phyloP scores from a whole-genome alignment of 2,888 invertebrate species.

The Amiota minor region DNA sequence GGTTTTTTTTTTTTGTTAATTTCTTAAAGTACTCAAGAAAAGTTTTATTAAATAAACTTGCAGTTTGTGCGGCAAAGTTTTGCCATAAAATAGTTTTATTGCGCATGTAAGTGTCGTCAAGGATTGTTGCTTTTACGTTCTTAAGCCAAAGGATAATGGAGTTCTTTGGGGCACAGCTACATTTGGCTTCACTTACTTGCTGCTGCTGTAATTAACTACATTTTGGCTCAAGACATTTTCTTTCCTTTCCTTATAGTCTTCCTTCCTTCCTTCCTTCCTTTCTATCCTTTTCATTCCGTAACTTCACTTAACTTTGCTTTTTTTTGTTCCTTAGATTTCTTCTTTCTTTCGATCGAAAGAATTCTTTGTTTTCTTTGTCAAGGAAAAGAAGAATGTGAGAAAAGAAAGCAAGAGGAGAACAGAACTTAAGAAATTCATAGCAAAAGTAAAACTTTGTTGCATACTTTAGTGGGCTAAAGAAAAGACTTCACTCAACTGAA shows the following conservation, averaged over 20 bases:
- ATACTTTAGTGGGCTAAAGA: not conserved
- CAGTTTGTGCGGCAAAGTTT: slow-evolving; percentile 45
- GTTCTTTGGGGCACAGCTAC: not conserved
- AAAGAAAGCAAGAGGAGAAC: slow-evolving; percentile 46
- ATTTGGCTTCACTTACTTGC: slow-evolving; percentile 47
- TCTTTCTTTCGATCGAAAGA: not conserved
- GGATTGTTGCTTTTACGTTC: too few relatives aligned
- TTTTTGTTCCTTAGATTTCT: slow-evolving; percentile 45
- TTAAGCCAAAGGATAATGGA: too few relatives aligned
- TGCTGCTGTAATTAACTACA: slow-evolving; percentile 38
- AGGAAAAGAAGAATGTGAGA: not conserved
- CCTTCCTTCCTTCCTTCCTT: not conserved
- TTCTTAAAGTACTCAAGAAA: slow-evolving; percentile 49
- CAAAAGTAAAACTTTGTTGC: slow-evolving; percentile 12
- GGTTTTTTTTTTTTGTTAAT: slow-evolving; percentile 38
- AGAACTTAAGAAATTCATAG: too few relatives aligned
- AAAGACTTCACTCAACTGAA: too few relatives aligned
- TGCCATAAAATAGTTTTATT: slow-evolving; percentile 63
- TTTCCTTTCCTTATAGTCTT: too few relatives aligned
- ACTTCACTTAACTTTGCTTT: slow-evolving; percentile 58
- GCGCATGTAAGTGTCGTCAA: slow-evolving; percentile 31
- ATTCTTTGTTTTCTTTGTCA: too few relatives aligned
- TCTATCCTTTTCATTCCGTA: not conserved
- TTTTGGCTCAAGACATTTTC: not conserved
- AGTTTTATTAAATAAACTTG: slow-evolving; percentile 59